Base-by-base conservation (phyloP, 2,888 invertebrate species). In the Psylliodes chrysocephalus region DNA sequence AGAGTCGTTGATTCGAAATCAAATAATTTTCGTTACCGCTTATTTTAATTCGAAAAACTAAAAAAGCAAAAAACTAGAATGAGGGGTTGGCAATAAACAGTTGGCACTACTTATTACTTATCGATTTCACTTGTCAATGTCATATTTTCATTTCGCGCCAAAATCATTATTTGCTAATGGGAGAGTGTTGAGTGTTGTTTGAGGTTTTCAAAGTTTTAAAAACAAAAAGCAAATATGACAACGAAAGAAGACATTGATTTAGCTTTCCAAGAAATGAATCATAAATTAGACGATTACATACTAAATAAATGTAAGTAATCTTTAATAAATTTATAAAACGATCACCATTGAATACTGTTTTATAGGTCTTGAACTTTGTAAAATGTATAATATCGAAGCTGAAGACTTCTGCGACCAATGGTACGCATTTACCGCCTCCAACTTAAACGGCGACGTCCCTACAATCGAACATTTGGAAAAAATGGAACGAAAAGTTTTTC, bases 331-430 rank as follows among this genome's bases (percentile, higher is more conserved):
- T 57, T 4, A 52, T n/a, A n/a, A n/a, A n/a, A n/a, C n/a, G n/a
- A n/a, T n/a, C n/a, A n/a, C n/a, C n/a, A n/a, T n/a, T n/a, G n/a
- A n/a, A n/a, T n/a, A n/a, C n/a, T n/a, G n/a, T n/a, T n/a, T n/a
- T 35, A 12, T 69, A 88, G 87, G 87, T 78, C 84, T 88, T 75
- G 88, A 87, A 79, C 82, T 92, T 70, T 91, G 91, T 78, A 80
- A 84, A 68, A 85, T 84, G 55, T 88, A 91, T 78, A 82, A 85
- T 73, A 82, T 91, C 52, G 85, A 85, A 68, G 88, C 90, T 35
- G 90, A 89, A 77, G 88, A 89, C 74, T 88, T 93, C 72, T 90
- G 89, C 54, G 90, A 91, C 78, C 87, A 89, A 84, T 94, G 93
- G 93, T 87, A 91, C 83, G 92, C 93, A 15, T 93, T 88, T 79